phyloP scores from a whole-genome alignment of 1,140 invertebrate genomes.

The Gryllus bimaculatus region DNA sequence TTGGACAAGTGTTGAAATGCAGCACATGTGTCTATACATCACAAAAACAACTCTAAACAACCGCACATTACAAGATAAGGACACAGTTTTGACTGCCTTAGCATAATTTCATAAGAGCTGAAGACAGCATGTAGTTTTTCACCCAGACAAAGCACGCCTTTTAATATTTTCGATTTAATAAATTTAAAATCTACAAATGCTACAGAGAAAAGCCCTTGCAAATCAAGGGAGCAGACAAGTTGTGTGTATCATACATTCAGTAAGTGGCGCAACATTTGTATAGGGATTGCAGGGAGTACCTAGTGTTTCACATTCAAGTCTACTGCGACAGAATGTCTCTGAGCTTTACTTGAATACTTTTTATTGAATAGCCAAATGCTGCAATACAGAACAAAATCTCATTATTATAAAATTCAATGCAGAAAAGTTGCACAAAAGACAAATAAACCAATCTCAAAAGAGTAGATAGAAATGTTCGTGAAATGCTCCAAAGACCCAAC shows the following conservation, averaged over 20 bases:
- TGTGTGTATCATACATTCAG: neutral
- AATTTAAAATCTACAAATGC: neutral
- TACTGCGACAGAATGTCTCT: neutral
- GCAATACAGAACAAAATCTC: constrained; percentile 15
- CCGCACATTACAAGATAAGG: neutral
- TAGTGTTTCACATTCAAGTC: neutral
- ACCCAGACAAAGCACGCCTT: neutral
- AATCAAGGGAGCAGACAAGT: neutral
- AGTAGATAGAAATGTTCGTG: neutral
- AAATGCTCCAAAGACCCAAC: neutral
- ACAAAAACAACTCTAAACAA: neutral
- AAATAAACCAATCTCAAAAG: constrained; percentile 12
- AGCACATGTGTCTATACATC: neutral
- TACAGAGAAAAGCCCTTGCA: neutral
- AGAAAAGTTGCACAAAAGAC: neutral
- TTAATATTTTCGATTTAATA: neutral
- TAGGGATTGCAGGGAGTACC: neutral
- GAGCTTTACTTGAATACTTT: constrained; percentile 7
- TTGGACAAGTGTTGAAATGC: neutral
- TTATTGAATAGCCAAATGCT: constrained; percentile 1
- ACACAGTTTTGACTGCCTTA: neutral
- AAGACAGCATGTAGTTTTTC: neutral
- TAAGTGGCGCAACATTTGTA: constrained; percentile 7
- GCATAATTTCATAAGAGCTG: neutral
- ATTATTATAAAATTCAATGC: constrained; percentile 16